Conservation (phyloP, 2,888 invertebrate species). For the Macrophya annulata region DNA sequence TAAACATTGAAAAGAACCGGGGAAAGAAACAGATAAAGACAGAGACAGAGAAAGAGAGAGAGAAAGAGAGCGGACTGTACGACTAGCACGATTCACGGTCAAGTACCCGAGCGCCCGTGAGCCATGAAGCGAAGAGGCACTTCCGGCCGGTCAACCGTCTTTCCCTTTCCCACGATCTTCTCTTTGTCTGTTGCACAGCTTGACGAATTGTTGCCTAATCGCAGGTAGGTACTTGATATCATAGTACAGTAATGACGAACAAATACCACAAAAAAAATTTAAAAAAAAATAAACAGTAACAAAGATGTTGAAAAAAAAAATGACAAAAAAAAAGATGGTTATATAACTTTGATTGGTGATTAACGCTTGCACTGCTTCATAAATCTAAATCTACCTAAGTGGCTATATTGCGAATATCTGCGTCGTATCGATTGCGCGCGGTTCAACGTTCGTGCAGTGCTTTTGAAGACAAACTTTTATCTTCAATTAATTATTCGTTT, state of each 20-base stretch:
- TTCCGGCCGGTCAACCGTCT: slow-evolving; percentile 59
- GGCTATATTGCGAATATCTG: neutral
- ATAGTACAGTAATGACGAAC: neutral
- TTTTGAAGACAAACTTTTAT: neutral
- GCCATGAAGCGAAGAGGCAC: slow-evolving; percentile 46
- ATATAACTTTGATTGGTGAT: slow-evolving; percentile 11
- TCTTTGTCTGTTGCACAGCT: neutral
- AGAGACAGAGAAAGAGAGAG: neutral
- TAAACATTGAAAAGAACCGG: neutral
- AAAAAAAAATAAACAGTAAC: no score
- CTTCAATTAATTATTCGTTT: neutral
- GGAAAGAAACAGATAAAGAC: neutral
- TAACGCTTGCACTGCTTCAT: neutral
- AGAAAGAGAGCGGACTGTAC: neutral
- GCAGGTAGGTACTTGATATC: neutral
- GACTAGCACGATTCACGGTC: slow-evolving; percentile 73
- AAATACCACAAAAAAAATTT: neutral
- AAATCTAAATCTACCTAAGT: neutral
- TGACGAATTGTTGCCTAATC: neutral
- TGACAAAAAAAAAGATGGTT: neutral
- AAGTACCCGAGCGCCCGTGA: slow-evolving; percentile 71
- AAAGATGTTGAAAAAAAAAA: neutral
- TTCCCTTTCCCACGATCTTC: slow-evolving; percentile 29
- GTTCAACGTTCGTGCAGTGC: neutral
- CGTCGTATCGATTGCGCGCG: neutral